Evolutionary conservation across 2,113 vertebrate species (phyloP), one percentile per base, ranked within the genome.

Genomic region (Nothobranchius kuhntae): DNA sequence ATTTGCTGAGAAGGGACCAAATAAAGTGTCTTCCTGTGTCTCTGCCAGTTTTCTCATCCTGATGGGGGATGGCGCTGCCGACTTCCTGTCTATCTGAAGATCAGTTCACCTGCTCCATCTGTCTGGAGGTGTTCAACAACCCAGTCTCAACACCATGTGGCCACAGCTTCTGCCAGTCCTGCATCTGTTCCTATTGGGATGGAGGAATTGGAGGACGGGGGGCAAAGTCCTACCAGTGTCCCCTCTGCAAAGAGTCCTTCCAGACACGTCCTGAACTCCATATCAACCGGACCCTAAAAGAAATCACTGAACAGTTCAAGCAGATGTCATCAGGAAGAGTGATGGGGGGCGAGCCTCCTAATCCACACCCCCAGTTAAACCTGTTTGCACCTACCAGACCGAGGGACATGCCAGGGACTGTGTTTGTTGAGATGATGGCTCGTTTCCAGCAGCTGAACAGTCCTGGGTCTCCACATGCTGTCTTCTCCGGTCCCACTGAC

Each of bases 231-330:
- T 93, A 80, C 77, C 73, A 82, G 42, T 93, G 93, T 30, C 93
- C 92, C 0, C 77, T 93, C 13, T 93, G 93, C 80, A 93, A 92
- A 65, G 91, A 93, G 78, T 79, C 65, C 66, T 93, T 89, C 68
- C 71, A 53, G 53, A 86, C 84, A 24, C 74, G 89, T 0, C 93
- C 93, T 0, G 90, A 92, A 9, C 87, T 93, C 40, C 91, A 92
- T 2, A 80, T 92, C 72, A 93, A 93, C 80, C 86, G 79, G 40
- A 92, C 91, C 7, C 84, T 93, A 65, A 91, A 83, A 71, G 93
- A 93, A 71, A 93, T 93, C 86, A 93, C 92, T 0, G 91, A 93
- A 54, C 90, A 89, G 42, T 93, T 93, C 76, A 91, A 92, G 75
- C 60, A 75, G 61, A 74, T 91, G 69, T 62, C 1, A 13, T 46